phyloP scores from a whole-genome alignment of 2,113 vertebrate species.

The Oncorhynchus clarkii region DNA sequence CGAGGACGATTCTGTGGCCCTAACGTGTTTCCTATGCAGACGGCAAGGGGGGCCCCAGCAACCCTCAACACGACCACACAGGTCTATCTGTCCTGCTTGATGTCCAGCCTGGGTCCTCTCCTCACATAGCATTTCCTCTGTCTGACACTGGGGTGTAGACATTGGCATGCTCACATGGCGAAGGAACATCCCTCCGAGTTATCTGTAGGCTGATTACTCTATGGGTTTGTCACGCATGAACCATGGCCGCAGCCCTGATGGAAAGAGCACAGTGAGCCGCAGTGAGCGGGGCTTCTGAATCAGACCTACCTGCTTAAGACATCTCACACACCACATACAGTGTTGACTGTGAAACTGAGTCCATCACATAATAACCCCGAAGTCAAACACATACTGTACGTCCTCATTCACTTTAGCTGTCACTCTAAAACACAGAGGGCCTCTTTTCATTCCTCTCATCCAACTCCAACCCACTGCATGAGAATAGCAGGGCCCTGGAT shows the following conservation, averaged over 20 bases:
- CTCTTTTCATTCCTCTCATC: conserved; percentile 3
- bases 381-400: conserved; percentile 1
- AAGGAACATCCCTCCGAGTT: conserved; percentile 17
- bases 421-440: not conserved
- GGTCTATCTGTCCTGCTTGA: conserved; percentile 50
- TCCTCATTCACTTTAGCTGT: conserved; percentile 1
- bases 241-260: conserved; percentile 7
- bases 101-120: conserved; percentile 16
- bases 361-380: conserved; percentile 11
- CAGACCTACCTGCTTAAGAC: too few relatives aligned
- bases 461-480: conserved; percentile 1
- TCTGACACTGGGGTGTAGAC: conserved; percentile 35
- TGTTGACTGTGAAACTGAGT: not conserved
- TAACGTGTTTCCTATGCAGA: conserved; percentile 41
- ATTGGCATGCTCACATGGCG: conserved; percentile 15
- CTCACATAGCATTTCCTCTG: conserved; percentile 39
- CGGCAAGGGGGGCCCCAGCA: not conserved
- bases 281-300: too few relatives aligned
- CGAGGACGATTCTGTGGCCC: conserved; percentile 25
- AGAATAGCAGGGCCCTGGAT: not conserved
- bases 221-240: conserved; percentile 31
- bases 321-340: too few relatives aligned
- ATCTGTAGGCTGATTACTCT: conserved; percentile 42
- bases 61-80: conserved; percentile 44
- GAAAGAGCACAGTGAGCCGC: not conserved